These are phyloP conservation scores for Chloromyia formosa DNA, from an alignment of 2,888 invertebrate species.

Conservation along the genomic window DNA sequence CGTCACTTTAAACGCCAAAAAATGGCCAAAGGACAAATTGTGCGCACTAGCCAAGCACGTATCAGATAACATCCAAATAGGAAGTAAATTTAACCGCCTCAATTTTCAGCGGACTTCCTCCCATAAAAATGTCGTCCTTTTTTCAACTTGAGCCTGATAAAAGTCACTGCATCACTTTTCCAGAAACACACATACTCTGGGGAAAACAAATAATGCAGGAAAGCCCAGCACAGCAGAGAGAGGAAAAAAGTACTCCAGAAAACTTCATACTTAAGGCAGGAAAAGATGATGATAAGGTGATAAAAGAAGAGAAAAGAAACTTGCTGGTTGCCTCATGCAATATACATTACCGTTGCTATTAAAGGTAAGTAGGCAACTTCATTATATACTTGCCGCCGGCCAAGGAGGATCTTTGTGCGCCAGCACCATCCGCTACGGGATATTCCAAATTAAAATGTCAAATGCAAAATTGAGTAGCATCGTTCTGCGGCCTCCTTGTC, in stretches of 20 bases:
- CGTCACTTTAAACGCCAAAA: too few species aligned
- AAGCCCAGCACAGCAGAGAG: too few species aligned
- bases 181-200: too few species aligned
- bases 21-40: too few species aligned
- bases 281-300: slow-evolving; percentile 26
- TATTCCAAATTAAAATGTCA: slow-evolving; percentile 33
- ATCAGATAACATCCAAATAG: too few species aligned
- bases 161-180: too few species aligned
- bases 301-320: slow-evolving; percentile 5
- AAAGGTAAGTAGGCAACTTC: slow-evolving; percentile 32
- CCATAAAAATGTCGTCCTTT: too few species aligned
- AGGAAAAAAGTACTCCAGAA: background rate
- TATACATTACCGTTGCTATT: slow-evolving; percentile 19
- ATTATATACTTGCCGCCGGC: slow-evolving; percentile 11
- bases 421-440: background rate
- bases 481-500: background rate
- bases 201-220: too few species aligned
- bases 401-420: background rate
- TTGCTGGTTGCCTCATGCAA: slow-evolving; percentile 5
- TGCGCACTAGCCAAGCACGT: too few species aligned
- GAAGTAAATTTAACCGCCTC: too few species aligned
- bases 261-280: background rate
- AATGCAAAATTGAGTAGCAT: slow-evolving; percentile 25
- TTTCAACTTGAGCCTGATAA: too few species aligned
- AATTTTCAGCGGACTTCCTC: too few species aligned